phyloP scores from a whole-genome alignment of 2,797 vertebrate genomes.

The Botia almorhae region DNA sequence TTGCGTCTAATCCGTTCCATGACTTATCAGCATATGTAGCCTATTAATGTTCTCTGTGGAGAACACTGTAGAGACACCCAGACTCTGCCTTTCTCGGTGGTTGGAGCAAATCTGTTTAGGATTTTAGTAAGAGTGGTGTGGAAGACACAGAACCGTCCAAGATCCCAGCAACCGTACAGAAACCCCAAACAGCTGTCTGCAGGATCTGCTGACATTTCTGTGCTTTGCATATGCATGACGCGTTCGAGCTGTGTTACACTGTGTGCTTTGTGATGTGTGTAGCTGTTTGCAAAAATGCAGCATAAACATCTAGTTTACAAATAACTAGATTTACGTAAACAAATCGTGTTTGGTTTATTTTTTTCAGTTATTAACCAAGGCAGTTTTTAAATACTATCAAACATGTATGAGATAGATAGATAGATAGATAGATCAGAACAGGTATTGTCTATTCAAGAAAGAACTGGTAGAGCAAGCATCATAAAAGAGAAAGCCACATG shows the following conservation, averaged over 20 bases:
- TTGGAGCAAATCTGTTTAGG: slow-evolving; percentile 82
- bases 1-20: slow-evolving; percentile 79
- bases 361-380: not conserved
- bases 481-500: slow-evolving; percentile 62
- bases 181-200: slow-evolving; percentile 61
- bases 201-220: slow-evolving; percentile 61
- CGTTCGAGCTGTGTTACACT: slow-evolving; percentile 18
- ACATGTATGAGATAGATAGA: not conserved
- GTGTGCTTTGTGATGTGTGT: slow-evolving; percentile 6
- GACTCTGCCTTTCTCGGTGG: slow-evolving; percentile 77
- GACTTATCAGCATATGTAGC: slow-evolving; percentile 80
- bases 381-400: not conserved
- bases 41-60: slow-evolving; percentile 80
- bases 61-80: slow-evolving; percentile 75
- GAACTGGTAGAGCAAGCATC: slow-evolving; percentile 54
- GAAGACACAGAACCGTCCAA: slow-evolving; percentile 76
- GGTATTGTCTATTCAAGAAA: slow-evolving; percentile 63
- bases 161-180: slow-evolving; percentile 61
- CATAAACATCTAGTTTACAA: not conserved
- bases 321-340: too few relatives aligned
- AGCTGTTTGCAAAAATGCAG: not conserved
- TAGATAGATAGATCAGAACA: slow-evolving; percentile 2
- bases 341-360: too few relatives aligned
- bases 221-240: slow-evolving; percentile 34
- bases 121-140: slow-evolving; percentile 81